Percentiles rank a stretch among this genome's conserved stretches.
phyloP scores from a whole-genome alignment of 2,797 vertebrate species.

The Darevskia nairensis region DNA sequence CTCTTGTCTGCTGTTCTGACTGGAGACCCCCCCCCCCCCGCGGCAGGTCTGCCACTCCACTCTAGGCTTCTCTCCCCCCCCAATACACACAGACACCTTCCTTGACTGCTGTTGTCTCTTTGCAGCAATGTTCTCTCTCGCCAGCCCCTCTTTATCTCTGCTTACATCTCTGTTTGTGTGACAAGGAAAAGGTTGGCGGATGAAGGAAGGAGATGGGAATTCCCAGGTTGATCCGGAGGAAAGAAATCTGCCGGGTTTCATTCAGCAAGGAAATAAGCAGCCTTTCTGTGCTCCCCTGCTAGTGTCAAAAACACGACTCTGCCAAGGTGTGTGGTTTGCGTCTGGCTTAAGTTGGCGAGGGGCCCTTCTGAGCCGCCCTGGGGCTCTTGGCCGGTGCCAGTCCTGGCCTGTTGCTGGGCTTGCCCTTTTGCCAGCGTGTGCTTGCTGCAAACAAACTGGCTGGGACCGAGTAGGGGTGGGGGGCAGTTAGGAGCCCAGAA shows the following conservation, averaged over 20 bases:
- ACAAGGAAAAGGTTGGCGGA: constrained; percentile 30
- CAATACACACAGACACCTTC: not conserved
- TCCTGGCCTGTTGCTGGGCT: no score
- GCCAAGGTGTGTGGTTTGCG: constrained; percentile 5
- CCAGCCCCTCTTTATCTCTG: constrained; percentile 33
- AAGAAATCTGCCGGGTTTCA: constrained; percentile 47
- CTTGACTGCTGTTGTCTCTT: constrained; percentile 6
- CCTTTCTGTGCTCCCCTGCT: constrained; percentile 39
- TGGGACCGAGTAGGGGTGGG: no score
- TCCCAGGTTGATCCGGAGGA: constrained; percentile 50
- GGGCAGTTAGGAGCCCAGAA: no score
- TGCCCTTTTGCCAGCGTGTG: no score
- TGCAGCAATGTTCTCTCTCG: constrained; percentile 13
- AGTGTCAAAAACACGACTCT: constrained; percentile 60
- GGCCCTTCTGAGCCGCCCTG: no score
- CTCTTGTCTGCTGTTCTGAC: constrained; percentile 21
- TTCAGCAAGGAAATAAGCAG: constrained; percentile 26
- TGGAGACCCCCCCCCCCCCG: not conserved
- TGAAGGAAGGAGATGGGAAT: constrained; percentile 49
- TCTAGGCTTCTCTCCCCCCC: constrained; percentile 12
- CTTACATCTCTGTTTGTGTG: constrained; percentile 21
- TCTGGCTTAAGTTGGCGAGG: no score
- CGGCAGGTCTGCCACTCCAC: not conserved
- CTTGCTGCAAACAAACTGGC: no score
- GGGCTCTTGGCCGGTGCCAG: no score